A percentile compares a stretch with the other conserved stretches of the same genome.
These are phyloP conservation scores for Acrobasis suavella DNA, from an alignment of 2,888 invertebrate species.

Conservation along the genomic window DNA sequence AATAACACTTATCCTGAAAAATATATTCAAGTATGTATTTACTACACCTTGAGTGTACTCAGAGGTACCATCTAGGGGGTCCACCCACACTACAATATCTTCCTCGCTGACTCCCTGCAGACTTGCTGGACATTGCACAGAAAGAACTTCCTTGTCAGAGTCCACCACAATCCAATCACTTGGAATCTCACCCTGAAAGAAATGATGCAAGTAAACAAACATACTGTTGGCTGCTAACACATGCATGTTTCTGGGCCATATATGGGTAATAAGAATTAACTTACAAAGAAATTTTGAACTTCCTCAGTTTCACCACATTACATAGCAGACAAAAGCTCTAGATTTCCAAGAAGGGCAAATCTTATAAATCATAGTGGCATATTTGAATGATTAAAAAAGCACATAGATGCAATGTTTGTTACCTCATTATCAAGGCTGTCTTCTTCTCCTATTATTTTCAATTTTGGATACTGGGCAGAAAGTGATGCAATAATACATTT, in stretches of 20 bases:
- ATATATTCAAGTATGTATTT: background rate
- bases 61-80: constrained; percentile 98
- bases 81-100: constrained; percentile 98
- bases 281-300: no score
- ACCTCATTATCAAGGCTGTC: constrained; percentile 85
- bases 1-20: no score
- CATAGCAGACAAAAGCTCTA: no score
- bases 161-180: constrained; percentile 90
- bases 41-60: constrained; percentile 95
- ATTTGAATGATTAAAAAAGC: constrained; percentile 9
- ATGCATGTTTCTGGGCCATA: no score
- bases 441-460: constrained; percentile 96
- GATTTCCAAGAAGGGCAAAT: no score
- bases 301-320: no score
- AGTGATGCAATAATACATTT: constrained; percentile 95
- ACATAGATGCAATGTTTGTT: constrained; percentile 24
- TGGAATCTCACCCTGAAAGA: constrained; percentile 73
- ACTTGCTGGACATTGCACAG: constrained; percentile 85
- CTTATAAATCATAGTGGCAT: background rate
- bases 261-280: no score
- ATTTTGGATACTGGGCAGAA: constrained; percentile 89
- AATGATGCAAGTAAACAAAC: background rate
- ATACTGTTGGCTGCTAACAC: no score
- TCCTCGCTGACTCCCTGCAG: constrained; percentile 86
- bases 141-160: constrained; percentile 85